A percentile compares a stretch with the other conserved stretches of the same genome.
Conservation (phyloP, 2,113 vertebrate genomes). For the Poecile atricapillus region DNA sequence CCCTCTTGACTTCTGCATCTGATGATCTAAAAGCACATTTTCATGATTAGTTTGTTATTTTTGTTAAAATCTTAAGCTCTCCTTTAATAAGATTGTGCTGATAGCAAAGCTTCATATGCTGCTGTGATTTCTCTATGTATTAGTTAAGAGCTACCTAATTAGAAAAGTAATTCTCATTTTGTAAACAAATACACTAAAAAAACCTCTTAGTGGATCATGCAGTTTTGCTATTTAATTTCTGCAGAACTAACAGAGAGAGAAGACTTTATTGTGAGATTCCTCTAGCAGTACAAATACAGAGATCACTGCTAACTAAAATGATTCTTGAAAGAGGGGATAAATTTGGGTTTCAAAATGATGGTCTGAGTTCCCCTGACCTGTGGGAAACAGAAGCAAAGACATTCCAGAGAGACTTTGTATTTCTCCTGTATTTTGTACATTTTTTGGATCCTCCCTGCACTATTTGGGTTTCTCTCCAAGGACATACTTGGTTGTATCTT, state of each 20-base stretch:
- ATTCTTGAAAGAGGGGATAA: background rate
- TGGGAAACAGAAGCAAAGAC: background rate
- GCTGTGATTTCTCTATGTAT: background rate
- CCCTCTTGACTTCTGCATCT: background rate
- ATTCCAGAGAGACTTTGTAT: background rate
- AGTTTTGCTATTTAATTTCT: background rate
- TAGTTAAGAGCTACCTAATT: slow-evolving; percentile 40
- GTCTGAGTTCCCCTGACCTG: background rate
- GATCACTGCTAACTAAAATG: background rate
- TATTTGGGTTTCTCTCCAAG: background rate
- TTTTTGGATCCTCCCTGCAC: background rate
- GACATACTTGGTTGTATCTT: background rate
- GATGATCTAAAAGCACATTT: background rate
- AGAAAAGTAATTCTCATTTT: slow-evolving; percentile 20
- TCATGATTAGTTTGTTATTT: background rate
- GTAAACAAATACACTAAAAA: slow-evolving; percentile 17
- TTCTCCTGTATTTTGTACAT: background rate
- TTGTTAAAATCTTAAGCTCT: background rate
- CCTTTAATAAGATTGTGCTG: background rate
- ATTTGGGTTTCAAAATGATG: background rate
- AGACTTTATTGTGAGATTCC: background rate
- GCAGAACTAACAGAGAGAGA: background rate
- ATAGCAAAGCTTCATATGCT: background rate
- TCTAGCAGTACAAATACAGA: background rate
- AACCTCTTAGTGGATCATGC: background rate